phyloP scores from a whole-genome alignment of 2,113 vertebrate species.

The Marmota monax region DNA sequence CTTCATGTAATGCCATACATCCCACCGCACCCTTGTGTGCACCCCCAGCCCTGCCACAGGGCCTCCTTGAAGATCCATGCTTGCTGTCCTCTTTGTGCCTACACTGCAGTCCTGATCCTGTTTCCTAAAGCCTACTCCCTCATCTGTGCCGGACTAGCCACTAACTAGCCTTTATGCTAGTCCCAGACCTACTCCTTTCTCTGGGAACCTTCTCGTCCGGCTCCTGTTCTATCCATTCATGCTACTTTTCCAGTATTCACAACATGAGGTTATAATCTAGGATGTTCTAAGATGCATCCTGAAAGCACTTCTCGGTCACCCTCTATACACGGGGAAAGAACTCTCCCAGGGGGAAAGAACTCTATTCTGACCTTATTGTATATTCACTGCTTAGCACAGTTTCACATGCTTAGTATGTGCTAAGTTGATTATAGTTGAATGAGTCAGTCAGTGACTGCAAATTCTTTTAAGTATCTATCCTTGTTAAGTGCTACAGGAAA shows the following conservation, averaged over 20 bases:
- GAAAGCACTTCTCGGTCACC: background rate
- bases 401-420: background rate
- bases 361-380: background rate
- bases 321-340: background rate
- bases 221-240: background rate
- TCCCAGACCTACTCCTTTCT: background rate
- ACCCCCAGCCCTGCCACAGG: background rate
- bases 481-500: background rate
- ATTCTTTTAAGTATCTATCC: background rate
- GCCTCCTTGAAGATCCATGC: background rate
- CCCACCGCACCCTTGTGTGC: too few species aligned
- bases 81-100: background rate
- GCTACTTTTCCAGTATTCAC: background rate
- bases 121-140: background rate
- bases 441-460: background rate
- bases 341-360: background rate
- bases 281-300: too few species aligned
- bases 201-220: background rate
- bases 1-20: background rate
- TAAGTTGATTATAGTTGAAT: conserved; percentile 16
- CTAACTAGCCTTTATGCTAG: background rate
- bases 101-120: background rate
- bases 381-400: background rate
- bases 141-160: background rate
- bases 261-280: background rate